Conservation (phyloP, 2,888 invertebrate genomes). For the Malacosoma neustria region DNA sequence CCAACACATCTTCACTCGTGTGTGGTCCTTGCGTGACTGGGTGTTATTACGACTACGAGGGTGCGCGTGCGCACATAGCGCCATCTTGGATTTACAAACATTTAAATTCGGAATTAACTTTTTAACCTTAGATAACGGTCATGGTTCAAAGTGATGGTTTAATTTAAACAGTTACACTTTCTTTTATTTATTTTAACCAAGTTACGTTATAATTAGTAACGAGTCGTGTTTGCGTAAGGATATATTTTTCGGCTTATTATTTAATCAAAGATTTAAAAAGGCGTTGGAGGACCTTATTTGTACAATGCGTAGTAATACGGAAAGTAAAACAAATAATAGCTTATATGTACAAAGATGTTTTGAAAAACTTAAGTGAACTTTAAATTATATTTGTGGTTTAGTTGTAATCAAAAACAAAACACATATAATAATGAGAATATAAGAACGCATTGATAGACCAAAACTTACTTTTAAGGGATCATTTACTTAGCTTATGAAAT, state of each 20-base stretch:
- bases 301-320: no score
- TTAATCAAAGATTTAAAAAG: not conserved
- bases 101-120: not conserved
- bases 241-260: not conserved
- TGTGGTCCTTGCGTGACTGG: conserved; percentile 63
- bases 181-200: not conserved
- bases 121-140: not conserved
- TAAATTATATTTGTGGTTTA: no score
- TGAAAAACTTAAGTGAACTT: no score
- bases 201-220: not conserved
- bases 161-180: not conserved
- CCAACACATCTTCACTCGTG: conserved; percentile 39
- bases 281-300: not conserved
- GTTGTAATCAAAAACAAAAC: no score
- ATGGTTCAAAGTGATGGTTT: not conserved
- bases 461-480: no score
- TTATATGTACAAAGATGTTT: no score
- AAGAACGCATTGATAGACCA: no score
- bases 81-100: conserved; percentile 22
- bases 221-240: not conserved
- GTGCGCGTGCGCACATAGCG: conserved; percentile 30
- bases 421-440: no score
- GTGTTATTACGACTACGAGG: conserved; percentile 24
- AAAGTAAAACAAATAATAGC: no score
- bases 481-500: no score